A percentile compares a stretch with the other conserved stretches of the same genome.
phyloP scores from a whole-genome alignment of 1,140 invertebrate genomes.

The Mesaphorura yosii region DNA sequence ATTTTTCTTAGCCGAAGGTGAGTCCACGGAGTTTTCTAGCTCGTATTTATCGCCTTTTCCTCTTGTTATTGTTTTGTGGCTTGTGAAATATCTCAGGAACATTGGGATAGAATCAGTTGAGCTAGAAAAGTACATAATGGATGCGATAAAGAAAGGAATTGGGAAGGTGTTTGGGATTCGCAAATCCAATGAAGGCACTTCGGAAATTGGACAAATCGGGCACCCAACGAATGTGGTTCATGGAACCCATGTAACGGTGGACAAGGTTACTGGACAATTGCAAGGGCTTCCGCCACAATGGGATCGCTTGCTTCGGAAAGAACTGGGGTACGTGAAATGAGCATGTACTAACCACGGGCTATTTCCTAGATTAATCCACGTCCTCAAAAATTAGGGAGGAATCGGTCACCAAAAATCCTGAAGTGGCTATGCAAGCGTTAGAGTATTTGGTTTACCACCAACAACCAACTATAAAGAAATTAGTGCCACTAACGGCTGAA shows the following conservation, averaged over 20 bases:
- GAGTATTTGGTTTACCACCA: not conserved
- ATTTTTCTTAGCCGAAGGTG: no score
- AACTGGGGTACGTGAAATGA: conserved; percentile 56
- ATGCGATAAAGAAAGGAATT: not conserved
- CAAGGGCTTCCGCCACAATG: conserved; percentile 66
- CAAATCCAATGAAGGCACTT: conserved; percentile 4
- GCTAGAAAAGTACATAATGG: no score
- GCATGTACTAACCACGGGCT: not conserved
- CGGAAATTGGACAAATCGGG: conserved; percentile 39
- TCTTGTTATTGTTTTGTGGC: no score
- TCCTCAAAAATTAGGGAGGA: not conserved
- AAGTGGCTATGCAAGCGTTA: not conserved
- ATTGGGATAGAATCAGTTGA: no score
- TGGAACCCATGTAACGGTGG: conserved; percentile 69
- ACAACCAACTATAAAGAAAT: not conserved
- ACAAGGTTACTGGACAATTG: conserved; percentile 59
- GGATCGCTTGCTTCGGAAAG: conserved; percentile 64
- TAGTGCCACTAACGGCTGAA: not conserved
- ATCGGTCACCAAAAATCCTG: not conserved
- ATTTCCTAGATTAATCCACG: not conserved
- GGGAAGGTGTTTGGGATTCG: not conserved
- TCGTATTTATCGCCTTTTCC: no score
- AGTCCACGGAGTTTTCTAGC: no score
- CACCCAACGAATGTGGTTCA: conserved; percentile 64
- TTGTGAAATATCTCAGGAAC: no score